Evolutionary conservation across 2,888 invertebrate species (phyloP), one percentile per base, ranked within the genome.

Genomic region (Flexamia atlantica): DNA sequence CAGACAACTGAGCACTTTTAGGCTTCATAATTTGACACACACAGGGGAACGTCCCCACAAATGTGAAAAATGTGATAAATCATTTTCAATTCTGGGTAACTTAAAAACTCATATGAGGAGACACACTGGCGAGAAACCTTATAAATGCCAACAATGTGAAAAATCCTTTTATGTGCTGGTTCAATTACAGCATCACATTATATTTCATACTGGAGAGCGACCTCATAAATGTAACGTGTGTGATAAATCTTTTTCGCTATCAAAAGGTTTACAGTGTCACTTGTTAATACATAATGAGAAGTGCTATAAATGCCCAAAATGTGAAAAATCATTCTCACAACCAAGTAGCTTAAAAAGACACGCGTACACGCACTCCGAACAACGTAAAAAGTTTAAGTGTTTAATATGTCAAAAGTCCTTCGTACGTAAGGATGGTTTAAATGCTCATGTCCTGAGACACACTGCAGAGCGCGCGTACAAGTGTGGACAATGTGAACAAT

Each of bases 291-390:
- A 46, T 46, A 46, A 17, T 3, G 46, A 46, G n/a, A 85, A 89
- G 85, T 90, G 10, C 17, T 17, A 46, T 46, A 12, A 46, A 17
- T 46, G 46, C 17, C n/a, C n/a, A 17, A 46, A 12, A 9, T 46
- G 46, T 46, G n/a, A 46, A 2, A 46, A 46, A 12, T 46, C 46
- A 2, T 46, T 3, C 2, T 12, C 2, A 17, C 46, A 46, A 2
- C 17, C 17, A 12, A 17, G 46, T 12, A 12, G 17, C 17, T 46
- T 46, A 46, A 46, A 17, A 17, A 46, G 3, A 46, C 46, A 46
- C 17, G n/a, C 17, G 4, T 46, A 12, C 2, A 46, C 46, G 7
- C 46, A 46, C 46, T 12, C 46, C 17, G 46, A 17, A 46, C 3
- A 46, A 12, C 12, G n/a, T 2, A 7, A 7, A 9, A n/a, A n/a